phyloP scores from a whole-genome alignment of 2,113 vertebrate species.

The Regulus satrapa region DNA sequence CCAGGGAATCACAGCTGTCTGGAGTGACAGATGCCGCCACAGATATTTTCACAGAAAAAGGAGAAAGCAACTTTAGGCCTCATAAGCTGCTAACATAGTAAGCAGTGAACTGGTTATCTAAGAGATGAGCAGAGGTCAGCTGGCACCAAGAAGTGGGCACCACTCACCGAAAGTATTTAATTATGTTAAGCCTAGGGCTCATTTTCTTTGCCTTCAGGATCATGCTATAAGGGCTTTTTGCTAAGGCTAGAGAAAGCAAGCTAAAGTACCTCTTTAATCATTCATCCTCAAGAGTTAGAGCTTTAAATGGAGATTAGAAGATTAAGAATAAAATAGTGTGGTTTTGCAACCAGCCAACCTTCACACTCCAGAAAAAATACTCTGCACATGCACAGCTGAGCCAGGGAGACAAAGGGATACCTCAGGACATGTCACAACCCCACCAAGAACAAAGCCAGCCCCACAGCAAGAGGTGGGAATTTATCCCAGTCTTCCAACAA shows the following conservation, averaged over 20 bases:
- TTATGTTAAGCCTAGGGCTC: not conserved
- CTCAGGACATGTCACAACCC: not conserved
- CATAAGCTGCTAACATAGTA: not conserved
- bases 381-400: not conserved
- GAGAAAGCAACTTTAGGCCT: slow-evolving; percentile 11
- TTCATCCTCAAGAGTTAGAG: not conserved
- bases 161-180: not conserved
- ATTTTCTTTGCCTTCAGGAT: slow-evolving; percentile 4
- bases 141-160: not conserved
- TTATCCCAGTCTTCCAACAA: not conserved
- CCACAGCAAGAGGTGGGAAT: not conserved
- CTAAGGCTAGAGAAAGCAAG: not conserved
- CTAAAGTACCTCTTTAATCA: not conserved
- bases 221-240: not conserved
- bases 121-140: not conserved
- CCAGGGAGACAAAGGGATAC: not conserved
- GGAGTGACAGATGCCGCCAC: slow-evolving; percentile 5
- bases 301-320: not conserved
- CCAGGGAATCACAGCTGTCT: slow-evolving; percentile 13
- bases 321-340: not conserved
- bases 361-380: not conserved
- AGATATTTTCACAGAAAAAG: not conserved
- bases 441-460: not conserved
- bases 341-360: not conserved
- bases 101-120: not conserved